Percentiles rank a stretch among this genome's conserved stretches.
These are phyloP conservation scores for Drosophila falleni DNA, from an alignment of 2,888 invertebrate species.

Conservation along the genomic window DNA sequence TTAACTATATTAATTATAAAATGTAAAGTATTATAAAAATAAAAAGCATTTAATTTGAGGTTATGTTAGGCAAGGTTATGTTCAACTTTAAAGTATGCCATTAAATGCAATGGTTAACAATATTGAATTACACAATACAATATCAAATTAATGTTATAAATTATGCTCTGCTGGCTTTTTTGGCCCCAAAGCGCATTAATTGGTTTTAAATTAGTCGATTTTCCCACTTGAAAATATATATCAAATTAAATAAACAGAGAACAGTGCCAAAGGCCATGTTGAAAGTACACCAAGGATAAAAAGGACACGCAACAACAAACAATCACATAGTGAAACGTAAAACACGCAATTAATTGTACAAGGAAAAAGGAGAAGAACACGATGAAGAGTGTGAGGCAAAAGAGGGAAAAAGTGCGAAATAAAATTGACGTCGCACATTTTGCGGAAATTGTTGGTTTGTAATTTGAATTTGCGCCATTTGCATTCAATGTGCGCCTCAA, in stretches of 20 bases:
- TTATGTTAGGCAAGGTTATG: background rate
- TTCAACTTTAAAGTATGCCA: background rate
- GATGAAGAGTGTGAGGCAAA: background rate
- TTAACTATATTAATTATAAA: too few relatives aligned
- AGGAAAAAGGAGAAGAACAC: background rate
- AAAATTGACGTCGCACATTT: constrained; percentile 56
- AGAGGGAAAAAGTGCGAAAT: constrained; percentile 31
- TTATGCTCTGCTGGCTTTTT: constrained; percentile 22
- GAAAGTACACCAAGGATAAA: constrained; percentile 24
- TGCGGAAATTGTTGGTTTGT: constrained; percentile 70
- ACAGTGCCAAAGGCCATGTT: constrained; percentile 23
- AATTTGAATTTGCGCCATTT: constrained; percentile 70
- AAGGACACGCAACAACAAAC: constrained; percentile 12
- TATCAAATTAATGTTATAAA: constrained; percentile 12
- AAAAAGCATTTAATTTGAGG: background rate
- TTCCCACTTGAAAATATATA: constrained; percentile 29
- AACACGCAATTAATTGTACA: constrained; percentile 55
- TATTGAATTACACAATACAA: constrained; percentile 16
- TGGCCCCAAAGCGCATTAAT: constrained; percentile 25
- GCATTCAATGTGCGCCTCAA: constrained; percentile 58
- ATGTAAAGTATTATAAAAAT: background rate
- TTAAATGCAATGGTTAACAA: constrained; percentile 2
- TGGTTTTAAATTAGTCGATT: constrained; percentile 32
- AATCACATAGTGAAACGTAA: constrained; percentile 8
- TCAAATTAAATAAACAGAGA: constrained; percentile 44